phyloP scores from a whole-genome alignment of 1,140 invertebrate species.

The Colletes gigas region DNA sequence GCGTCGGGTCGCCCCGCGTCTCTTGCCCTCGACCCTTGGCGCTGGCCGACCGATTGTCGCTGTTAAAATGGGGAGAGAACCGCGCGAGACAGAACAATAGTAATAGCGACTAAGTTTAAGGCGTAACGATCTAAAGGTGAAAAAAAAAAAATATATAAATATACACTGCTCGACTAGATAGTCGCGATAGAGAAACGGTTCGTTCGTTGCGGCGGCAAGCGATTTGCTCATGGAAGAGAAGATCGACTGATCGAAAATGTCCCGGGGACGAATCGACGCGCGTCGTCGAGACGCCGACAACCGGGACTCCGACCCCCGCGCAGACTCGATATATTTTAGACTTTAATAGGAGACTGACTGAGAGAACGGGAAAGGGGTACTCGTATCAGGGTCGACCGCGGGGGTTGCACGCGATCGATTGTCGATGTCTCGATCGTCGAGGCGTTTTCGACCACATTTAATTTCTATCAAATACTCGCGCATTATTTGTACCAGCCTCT shows the following conservation, averaged over 20 bases:
- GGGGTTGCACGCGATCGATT: not conserved
- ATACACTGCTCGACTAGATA: constrained; percentile 1
- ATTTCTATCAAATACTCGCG: too few relatives aligned
- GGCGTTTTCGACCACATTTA: not conserved
- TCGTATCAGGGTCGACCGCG: constrained; percentile 3
- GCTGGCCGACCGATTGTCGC: constrained; percentile 41
- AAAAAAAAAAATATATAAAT: not conserved
- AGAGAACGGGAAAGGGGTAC: constrained; percentile 14
- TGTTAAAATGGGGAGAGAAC: constrained; percentile 63
- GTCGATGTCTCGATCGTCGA: not conserved
- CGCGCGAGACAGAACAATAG: constrained; percentile 68
- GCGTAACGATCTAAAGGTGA: constrained; percentile 30
- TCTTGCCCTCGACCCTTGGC: constrained; percentile 18
- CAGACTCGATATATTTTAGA: constrained; percentile 41
- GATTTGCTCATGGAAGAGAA: constrained; percentile 44
- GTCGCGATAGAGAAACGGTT: constrained; percentile 2
- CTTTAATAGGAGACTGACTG: constrained; percentile 46
- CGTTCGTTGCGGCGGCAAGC: constrained; percentile 4
- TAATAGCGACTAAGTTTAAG: constrained; percentile 47
- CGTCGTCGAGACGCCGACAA: not conserved
- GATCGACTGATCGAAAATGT: constrained; percentile 30
- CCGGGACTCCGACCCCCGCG: not conserved
- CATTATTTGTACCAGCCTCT: too few relatives aligned
- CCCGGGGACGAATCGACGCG: not conserved
- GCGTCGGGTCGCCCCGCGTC: not conserved